Conservation (phyloP, 2,797 vertebrate genomes). For the Poeciliopsis paucimaculata region DNA sequence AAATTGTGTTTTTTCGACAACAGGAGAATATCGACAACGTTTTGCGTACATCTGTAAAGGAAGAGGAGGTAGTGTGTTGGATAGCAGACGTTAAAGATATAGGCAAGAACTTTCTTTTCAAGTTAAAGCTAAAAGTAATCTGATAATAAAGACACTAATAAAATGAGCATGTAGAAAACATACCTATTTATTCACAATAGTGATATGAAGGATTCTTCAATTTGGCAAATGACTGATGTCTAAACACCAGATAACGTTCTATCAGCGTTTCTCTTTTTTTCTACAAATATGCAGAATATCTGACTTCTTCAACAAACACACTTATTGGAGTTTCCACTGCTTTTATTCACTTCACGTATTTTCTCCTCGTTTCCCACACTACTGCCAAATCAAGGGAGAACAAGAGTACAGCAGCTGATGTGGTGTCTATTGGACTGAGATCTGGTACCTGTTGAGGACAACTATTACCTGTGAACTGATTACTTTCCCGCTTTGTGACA, state of each 20-base stretch:
- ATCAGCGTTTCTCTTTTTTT: neutral
- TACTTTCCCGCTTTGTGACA: neutral
- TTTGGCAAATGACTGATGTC: neutral
- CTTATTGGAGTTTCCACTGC: neutral
- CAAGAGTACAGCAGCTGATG: neutral
- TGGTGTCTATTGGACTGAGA: neutral
- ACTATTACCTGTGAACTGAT: neutral
- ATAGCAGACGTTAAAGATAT: neutral
- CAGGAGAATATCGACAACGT: no score
- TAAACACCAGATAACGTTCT: neutral
- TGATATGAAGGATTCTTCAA: neutral
- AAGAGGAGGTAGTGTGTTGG: neutral
- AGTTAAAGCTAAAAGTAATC: neutral
- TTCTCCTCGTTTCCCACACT: neutral
- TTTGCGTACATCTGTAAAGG: no score
- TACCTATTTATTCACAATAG: neutral
- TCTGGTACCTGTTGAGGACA: neutral
- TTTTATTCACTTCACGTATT: neutral
- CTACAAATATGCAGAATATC: neutral
- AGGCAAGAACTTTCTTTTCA: neutral
- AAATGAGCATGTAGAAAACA: neutral
- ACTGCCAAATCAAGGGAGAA: neutral
- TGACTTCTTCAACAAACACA: neutral
- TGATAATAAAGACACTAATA: neutral
- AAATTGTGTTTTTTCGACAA: no score